Base-by-base conservation (phyloP, 2,113 vertebrate species). In the Apus apus region DNA sequence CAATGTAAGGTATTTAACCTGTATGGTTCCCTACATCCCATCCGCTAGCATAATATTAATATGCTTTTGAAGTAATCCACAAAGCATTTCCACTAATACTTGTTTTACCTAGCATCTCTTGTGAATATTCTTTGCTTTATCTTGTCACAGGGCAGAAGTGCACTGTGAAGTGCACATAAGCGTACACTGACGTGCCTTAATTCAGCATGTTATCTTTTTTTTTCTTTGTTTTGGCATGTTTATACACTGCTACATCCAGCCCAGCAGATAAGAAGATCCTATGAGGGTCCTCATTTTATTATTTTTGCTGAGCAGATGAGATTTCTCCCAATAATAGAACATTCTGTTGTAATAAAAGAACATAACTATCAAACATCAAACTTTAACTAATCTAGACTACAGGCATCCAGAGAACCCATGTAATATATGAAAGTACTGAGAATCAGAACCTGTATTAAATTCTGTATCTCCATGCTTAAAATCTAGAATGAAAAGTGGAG, bases 301-400 rank as follows among this genome's bases (percentile, higher is more conserved):
- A 64, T 68, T 91, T 94, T 93, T 93, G 90, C 85, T 93, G 74
- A 92, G 81, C 48, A 85, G 74, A 43, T 77, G 13, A 91, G 38
- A 75, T 75, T 85, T 94, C 89, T 72, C 36, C 51, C 66, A 43
- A 29, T 85, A 94, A 87, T 17, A n/a, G 89, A 87, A 29, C 43
- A 87, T 66, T 70, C 13, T 74, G 56, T 62, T 66, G 46, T 61
- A 62, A 85, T 64, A 64, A 87, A 85, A 78, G 18, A 87, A 64
- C 11, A 2, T 38, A 78, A 82, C 21, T 75, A 45, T 70, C 72
- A 92, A 77, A 8, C 6, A 11, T 20, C 21, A 61, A 73, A 36
- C 36, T 76, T 92, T 58, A 96, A 72, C 85, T 85, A 87, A 85
- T 65, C 54, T 26, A 72, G 67, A 72, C 15, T 70, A 60, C 46